Conservation (phyloP, 2,888 invertebrate genomes). For the Lithophane ornitopus region DNA sequence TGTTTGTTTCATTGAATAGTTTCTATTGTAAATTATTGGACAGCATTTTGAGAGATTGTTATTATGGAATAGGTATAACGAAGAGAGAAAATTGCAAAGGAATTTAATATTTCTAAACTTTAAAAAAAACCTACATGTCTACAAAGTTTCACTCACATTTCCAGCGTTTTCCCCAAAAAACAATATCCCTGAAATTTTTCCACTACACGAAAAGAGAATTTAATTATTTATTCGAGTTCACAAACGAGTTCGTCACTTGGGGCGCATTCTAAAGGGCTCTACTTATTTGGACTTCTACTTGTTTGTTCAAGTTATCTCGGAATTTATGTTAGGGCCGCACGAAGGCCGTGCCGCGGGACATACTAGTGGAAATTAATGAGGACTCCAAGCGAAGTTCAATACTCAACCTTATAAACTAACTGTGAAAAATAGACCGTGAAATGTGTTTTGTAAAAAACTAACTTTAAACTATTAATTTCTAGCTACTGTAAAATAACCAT, state of each 20-base stretch:
- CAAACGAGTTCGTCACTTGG: slow-evolving; percentile 81
- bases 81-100: background rate
- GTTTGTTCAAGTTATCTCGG: slow-evolving; percentile 86
- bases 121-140: background rate
- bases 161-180: slow-evolving; percentile 34
- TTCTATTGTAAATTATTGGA: slow-evolving; percentile 22
- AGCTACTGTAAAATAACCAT: background rate
- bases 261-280: slow-evolving; percentile 83
- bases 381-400: slow-evolving; percentile 73
- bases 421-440: slow-evolving; percentile 66
- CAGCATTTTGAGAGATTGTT: slow-evolving; percentile 4
- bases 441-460: background rate
- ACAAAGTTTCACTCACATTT: background rate
- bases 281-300: slow-evolving; percentile 86
- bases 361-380: slow-evolving; percentile 87
- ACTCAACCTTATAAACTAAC: slow-evolving; percentile 70
- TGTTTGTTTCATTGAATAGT: slow-evolving; percentile 46
- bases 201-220: slow-evolving; percentile 63
- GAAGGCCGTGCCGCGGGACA: slow-evolving; percentile 79
- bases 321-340: slow-evolving; percentile 86
- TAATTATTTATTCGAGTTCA: slow-evolving; percentile 77
- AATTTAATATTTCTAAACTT: background rate
- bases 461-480: slow-evolving; percentile 1
- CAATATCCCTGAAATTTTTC: slow-evolving; percentile 42
- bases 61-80: background rate